Base-by-base conservation (phyloP, 2,797 vertebrate species). In the Cryptoprocta ferox region DNA sequence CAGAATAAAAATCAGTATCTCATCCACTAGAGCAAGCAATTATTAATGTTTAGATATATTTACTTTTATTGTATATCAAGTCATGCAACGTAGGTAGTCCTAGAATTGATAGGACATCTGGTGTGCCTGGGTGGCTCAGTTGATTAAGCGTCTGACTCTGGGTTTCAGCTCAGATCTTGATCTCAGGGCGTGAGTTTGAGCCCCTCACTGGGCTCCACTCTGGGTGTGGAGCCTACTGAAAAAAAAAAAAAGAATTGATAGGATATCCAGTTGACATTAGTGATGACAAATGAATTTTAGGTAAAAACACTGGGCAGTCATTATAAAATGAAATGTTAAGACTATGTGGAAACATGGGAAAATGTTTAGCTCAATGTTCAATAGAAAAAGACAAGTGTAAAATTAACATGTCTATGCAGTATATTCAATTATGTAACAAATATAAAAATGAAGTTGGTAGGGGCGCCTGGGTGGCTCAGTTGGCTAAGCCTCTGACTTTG, bases 251-350 rank as follows among this genome's bases (percentile, higher is more conserved):
- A 88, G 37, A 89, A 89, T 30, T 82, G 7, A 15, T 91, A 73
- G 92, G 28, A 37, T 85, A 73, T 32, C 35, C 5, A 59, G 56
- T 56, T 88, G 70, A 48, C 28, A 53, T 50, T 39, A 90, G 32
- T 56, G 59, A 76, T 70, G 39, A 82, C 28, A 84, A 80, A 82
- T 59, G n/a, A 79, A 92, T 48, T 96, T 63, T 92, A 90, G 50
- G 42, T 83, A 61, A 96, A 83, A 95, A 86, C 21, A 65, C 59
- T 71, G 15, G 2, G 11, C 1, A 48, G 15, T 63, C 24, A 65
- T 70, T 95, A 89, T 73, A 80, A 80, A 87, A 79, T 79, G 70
- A 87, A 86, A 94, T 89, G 66, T 68, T 79, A 86, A 92, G 56
- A 79, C 48, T 78, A n/a, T 79, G 35, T 39, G 15, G 75, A 96